Base-by-base conservation (phyloP, 2,888 invertebrate genomes). In the Gandaritis pyraliata region DNA sequence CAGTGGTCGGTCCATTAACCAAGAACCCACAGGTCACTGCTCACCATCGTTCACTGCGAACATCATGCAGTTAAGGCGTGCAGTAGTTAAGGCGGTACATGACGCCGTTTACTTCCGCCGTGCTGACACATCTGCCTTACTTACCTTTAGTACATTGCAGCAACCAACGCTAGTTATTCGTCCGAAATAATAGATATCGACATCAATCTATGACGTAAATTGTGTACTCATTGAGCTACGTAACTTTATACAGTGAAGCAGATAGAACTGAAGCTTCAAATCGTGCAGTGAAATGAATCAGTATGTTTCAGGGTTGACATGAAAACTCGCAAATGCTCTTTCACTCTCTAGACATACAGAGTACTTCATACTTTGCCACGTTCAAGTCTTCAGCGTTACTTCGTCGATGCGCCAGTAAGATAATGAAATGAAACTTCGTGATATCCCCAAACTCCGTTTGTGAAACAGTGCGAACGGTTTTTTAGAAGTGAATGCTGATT, bases 201-300 rank as follows among this genome's bases (percentile, higher is more conserved):
- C 36, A 49, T 49, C 49, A n/a, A 36, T 36, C 36, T 36, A 49
- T 11, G 48, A 48, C 30, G 5, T 11, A 48, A 16, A 38, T 16
- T 49, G 49, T 49, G 49, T 36, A 38, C 49, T 36, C 36, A 10
- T 49, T 2, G 48, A 48, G 48, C 48, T 16, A 33, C 5, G 12
- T 10, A 1, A 49, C 49, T 16, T n/a, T 13, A 47, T 36, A 49
- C 36, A 49, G 36, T 18, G 49, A 36, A 49, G 49, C 36, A 38
- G 11, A 12, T 11, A 49, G 6, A 33, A 0, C 33, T 33, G 10
- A 11, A 12, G 49, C 36, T 49, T 49, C 49, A 8, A 15, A 15
- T 11, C 15, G 33, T 4, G 48, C 15, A 48, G 48, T 48, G 33
- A 33, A 46, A 15, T 33, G 1, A 33, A 15, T 11, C 5, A 10